Evolutionary conservation across 2,888 invertebrate genomes (phyloP).

Genomic region (Apamea anceps): DNA sequence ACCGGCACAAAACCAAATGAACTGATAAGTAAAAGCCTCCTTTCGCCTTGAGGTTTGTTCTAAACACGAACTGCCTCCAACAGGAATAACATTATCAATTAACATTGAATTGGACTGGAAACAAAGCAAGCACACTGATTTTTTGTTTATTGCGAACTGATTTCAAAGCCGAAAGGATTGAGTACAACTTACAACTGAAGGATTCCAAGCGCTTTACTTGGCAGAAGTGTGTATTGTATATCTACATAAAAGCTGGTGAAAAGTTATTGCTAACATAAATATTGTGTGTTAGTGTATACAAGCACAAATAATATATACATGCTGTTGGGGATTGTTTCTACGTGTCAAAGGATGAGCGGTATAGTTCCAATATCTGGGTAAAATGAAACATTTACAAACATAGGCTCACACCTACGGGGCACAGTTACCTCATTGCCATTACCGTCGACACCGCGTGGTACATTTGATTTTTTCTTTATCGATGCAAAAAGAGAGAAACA

Average conservation of each 20-base stretch:
- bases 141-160: slow-evolving; percentile 67
- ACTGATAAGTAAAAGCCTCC: slow-evolving; percentile 68
- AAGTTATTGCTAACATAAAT: slow-evolving; percentile 63
- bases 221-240: slow-evolving; percentile 57
- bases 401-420: slow-evolving; percentile 87
- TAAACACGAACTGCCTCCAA: slow-evolving; percentile 58
- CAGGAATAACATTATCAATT: slow-evolving; percentile 54
- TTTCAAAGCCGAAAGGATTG: slow-evolving; percentile 69
- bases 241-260: slow-evolving; percentile 76
- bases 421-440: slow-evolving; percentile 96
- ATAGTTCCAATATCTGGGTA: slow-evolving; percentile 72
- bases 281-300: slow-evolving; percentile 62
- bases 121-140: slow-evolving; percentile 69
- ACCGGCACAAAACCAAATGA: slow-evolving; percentile 72
- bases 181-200: slow-evolving; percentile 63
- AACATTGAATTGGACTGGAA: slow-evolving; percentile 62
- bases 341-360: slow-evolving; percentile 77
- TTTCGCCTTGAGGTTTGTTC: slow-evolving; percentile 67
- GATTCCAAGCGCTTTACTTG: slow-evolving; percentile 66
- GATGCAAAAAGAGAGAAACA: slow-evolving; percentile 91
- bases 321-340: slow-evolving; percentile 75
- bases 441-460: slow-evolving; percentile 98
- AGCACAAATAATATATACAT: slow-evolving; percentile 69
- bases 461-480: slow-evolving; percentile 96
- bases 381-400: slow-evolving; percentile 78